These are phyloP conservation scores for Emydura subglobosa DNA, from an alignment of 2,113 vertebrate genomes.

Conservation along the genomic window DNA sequence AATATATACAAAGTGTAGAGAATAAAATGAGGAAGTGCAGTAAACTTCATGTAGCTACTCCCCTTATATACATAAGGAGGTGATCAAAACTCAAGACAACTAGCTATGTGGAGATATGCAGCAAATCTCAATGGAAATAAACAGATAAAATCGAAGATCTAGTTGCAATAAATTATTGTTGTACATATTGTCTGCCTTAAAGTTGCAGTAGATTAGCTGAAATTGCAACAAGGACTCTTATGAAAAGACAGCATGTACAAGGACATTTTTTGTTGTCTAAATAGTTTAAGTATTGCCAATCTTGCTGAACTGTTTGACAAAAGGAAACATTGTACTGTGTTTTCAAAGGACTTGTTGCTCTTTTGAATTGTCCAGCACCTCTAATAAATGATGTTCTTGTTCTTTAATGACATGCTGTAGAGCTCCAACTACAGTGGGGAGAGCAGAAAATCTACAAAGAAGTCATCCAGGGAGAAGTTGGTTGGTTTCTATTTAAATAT, in stretches of 20 bases:
- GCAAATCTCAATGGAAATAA: background rate
- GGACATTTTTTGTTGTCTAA: background rate
- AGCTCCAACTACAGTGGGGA: constrained; percentile 20
- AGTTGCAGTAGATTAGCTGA: background rate
- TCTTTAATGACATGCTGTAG: constrained; percentile 31
- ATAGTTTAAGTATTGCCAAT: background rate
- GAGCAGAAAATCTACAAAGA: background rate
- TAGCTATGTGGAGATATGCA: background rate
- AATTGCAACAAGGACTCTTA: background rate
- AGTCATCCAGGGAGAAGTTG: constrained; percentile 6
- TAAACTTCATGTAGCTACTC: background rate
- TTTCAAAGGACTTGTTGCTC: background rate
- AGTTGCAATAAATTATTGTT: background rate
- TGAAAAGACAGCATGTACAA: background rate
- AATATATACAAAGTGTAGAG: background rate
- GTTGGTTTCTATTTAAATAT: constrained; percentile 56
- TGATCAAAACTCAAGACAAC: background rate
- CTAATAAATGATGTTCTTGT: background rate
- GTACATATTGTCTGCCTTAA: background rate
- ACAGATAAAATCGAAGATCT: background rate
- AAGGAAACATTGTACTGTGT: background rate
- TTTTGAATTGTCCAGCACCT: background rate
- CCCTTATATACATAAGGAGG: background rate
- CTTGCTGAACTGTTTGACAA: background rate
- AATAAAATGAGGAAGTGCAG: background rate